Evolutionary conservation across 2,797 vertebrate species (phyloP), one percentile per base, ranked within the genome.

Genomic region (Hipposideros larvatus): DNA sequence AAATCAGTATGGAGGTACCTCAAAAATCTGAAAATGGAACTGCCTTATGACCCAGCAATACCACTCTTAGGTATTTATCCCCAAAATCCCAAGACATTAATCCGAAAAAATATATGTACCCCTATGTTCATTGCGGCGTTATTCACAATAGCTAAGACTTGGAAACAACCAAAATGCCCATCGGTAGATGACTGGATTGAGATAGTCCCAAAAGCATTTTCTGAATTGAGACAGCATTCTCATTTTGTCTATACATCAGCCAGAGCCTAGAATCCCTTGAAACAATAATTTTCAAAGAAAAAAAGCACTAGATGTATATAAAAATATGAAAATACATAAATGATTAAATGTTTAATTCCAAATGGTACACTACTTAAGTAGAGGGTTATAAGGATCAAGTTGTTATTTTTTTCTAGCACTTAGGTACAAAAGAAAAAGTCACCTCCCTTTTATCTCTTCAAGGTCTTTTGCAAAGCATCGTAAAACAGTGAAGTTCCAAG

Each of bases 221-320:
- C 46, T 80, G 66, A 95, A 82, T 68, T 83, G 41, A 94, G 48
- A 82, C 75, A 68, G 8, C 10, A 16, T 78, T 96, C 2, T 61
- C 37, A 22, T 75, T 78, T 71, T 94, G 24, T 59, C 34, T 63
- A 5, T 48, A 16, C 26, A 19, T 65, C 7, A 78, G 21, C 11
- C 31, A 91, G 34, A 83, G 15, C 3, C 34, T 77, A 94, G n/a
- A 86, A 48, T 88, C 37, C 41, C 37, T 80, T 80, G 71, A 90
- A 80, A 15, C 28, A 5, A 88, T 83, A 83, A 7, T 59, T 96
- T 75, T 71, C 16, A 55, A 87, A 85, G 16, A 43, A 85, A 66
- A 89, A 48, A 73, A 78, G 0, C 4, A 37, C 5, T 66, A 26
- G 18, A 53, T 55, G 5, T 41, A 94, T 51, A 80, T 37, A 51